Evolutionary conservation across 2,888 invertebrate species (phyloP).

Genomic region (Drosophila eohydei): DNA sequence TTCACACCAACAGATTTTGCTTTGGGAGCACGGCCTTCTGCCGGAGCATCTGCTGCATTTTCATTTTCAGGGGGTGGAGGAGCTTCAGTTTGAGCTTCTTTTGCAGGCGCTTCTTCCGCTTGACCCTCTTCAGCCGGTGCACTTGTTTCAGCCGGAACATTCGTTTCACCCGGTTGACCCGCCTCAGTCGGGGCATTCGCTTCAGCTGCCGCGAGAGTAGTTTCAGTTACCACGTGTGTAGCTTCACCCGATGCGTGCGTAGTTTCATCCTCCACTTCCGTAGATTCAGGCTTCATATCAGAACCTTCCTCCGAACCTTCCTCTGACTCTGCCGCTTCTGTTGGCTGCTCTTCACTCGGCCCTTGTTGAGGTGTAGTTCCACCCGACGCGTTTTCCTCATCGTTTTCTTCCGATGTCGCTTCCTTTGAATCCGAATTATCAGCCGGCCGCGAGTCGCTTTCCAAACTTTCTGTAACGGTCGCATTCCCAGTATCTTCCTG

Average conservation of each 20-base stretch:
- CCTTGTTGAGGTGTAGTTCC: not conserved
- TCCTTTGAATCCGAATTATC: conserved; percentile 62
- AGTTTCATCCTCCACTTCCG: too few species aligned
- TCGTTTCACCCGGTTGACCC: too few species aligned
- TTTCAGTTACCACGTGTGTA: too few species aligned
- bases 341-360: not conserved
- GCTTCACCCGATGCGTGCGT: too few species aligned
- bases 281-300: too few species aligned
- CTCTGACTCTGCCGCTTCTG: too few species aligned
- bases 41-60: not conserved
- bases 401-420: not conserved
- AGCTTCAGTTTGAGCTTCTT: not conserved
- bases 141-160: not conserved
- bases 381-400: not conserved
- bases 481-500: conserved; percentile 12
- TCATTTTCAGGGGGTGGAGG: not conserved
- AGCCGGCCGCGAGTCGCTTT: conserved; percentile 64
- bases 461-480: conserved; percentile 28
- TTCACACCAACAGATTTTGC: not conserved
- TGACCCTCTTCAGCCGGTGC: not conserved
- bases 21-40: not conserved
- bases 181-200: too few species aligned
- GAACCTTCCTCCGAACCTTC: too few species aligned
- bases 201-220: too few species aligned
- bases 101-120: not conserved